Conservation (phyloP, 1,140 invertebrate genomes). For the Lutraria rhynchaena region DNA sequence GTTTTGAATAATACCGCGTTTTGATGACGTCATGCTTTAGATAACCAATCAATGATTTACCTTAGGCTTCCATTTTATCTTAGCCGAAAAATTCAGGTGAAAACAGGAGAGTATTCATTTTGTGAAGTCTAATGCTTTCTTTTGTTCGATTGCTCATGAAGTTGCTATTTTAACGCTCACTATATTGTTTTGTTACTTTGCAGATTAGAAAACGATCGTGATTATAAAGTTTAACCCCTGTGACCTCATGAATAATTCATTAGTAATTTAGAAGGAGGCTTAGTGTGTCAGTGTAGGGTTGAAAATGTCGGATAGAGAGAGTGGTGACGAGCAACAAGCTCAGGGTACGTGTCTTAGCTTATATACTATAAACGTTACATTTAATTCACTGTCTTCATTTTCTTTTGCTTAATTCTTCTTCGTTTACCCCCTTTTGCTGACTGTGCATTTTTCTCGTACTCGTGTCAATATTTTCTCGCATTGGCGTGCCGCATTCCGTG, state of each 20-base stretch:
- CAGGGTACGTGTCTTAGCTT: slow-evolving; percentile 64
- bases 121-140: no score
- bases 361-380: not conserved
- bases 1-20: no score
- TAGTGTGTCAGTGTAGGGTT: slow-evolving; percentile 73
- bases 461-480: slow-evolving; percentile 33
- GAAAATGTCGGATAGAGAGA: slow-evolving; percentile 80
- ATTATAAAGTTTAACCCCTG: slow-evolving; percentile 1
- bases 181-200: not conserved
- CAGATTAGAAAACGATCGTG: not conserved
- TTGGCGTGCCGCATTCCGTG: not conserved
- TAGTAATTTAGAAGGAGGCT: slow-evolving; percentile 76
- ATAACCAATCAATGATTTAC: not conserved
- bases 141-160: no score
- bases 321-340: slow-evolving; percentile 78
- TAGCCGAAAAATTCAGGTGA: not conserved
- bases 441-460: slow-evolving; percentile 53
- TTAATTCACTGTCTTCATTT: not conserved
- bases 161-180: not conserved
- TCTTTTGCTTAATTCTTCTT: not conserved
- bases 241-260: slow-evolving; percentile 79
- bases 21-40: no score
- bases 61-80: not conserved
- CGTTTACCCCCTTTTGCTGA: slow-evolving; percentile 42
- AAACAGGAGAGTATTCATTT: not conserved